A percentile compares a stretch with the other conserved stretches of the same genome.
Conservation (phyloP, 2,888 invertebrate genomes). For the Eledone cirrhosa region DNA sequence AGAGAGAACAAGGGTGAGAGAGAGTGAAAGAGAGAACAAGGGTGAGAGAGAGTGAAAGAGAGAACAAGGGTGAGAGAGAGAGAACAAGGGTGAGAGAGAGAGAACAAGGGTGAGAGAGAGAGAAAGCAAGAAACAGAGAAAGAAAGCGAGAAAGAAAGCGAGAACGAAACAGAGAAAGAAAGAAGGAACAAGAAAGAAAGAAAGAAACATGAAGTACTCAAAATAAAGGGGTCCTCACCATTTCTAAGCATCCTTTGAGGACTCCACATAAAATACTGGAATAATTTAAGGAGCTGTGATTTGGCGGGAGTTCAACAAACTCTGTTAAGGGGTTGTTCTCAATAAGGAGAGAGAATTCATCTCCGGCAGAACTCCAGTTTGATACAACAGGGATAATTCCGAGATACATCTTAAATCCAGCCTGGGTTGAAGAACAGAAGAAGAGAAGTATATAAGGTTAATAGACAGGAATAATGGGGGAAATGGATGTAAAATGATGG, state of each 20-base stretch:
- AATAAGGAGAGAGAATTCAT: conserved; percentile 95
- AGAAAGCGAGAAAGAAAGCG: neutral
- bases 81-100: neutral
- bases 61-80: neutral
- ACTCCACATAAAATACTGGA: conserved; percentile 90
- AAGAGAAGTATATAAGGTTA: too few relatives aligned
- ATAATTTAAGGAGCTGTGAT: conserved; percentile 83
- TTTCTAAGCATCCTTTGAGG: conserved; percentile 91
- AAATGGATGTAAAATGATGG: too few relatives aligned
- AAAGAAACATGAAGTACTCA: neutral
- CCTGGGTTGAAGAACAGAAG: conserved; percentile 56
- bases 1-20: neutral
- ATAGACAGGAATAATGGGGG: too few relatives aligned
- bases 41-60: neutral
- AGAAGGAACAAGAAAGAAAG: conserved; percentile 32
- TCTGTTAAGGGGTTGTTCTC: conserved; percentile 96
- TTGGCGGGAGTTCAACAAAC: conserved; percentile 92
- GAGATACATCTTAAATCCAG: conserved; percentile 82
- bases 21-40: neutral
- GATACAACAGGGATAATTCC: conserved; percentile 92
- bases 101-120: neutral
- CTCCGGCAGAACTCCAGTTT: conserved; percentile 92
- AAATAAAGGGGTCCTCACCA: conserved; percentile 74
- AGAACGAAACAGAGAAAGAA: neutral
- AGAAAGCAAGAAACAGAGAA: neutral